Evolutionary conservation across 2,888 invertebrate species (phyloP).

Genomic region (Mayetiola destructor): DNA sequence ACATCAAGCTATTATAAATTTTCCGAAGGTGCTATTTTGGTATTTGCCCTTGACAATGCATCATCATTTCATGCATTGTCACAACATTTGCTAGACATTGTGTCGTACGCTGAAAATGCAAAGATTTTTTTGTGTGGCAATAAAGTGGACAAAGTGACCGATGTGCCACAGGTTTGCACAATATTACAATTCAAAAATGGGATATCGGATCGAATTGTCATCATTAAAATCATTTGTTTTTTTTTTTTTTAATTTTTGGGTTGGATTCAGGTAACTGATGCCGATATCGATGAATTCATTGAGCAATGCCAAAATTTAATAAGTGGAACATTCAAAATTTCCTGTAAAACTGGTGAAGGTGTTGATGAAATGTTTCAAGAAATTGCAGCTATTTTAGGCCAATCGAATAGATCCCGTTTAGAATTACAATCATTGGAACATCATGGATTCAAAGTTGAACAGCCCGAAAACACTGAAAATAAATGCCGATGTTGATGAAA

Average conservation of each 20-base stretch:
- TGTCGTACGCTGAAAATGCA: slow-evolving; percentile 86
- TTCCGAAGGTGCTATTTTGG: slow-evolving; percentile 84
- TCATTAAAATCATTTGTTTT: neutral
- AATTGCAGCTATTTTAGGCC: slow-evolving; percentile 66
- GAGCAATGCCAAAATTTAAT: slow-evolving; percentile 85
- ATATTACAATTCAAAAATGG: neutral
- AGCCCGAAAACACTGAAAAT: slow-evolving; percentile 41
- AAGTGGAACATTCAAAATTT: slow-evolving; percentile 76
- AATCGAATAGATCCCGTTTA: slow-evolving; percentile 66
- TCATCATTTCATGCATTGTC: slow-evolving; percentile 85
- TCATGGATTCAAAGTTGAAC: slow-evolving; percentile 60
- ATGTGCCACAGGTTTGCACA: slow-evolving; percentile 50
- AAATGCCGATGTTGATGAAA: slow-evolving; percentile 1
- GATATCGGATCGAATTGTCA: neutral
- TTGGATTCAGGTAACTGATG: slow-evolving; percentile 48
- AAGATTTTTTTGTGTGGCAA: slow-evolving; percentile 91
- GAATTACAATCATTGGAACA: slow-evolving; percentile 66
- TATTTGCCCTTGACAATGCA: slow-evolving; percentile 79
- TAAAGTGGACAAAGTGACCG: slow-evolving; percentile 66
- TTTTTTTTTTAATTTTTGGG: neutral
- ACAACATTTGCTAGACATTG: slow-evolving; percentile 84
- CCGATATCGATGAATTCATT: slow-evolving; percentile 79
- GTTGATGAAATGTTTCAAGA: slow-evolving; percentile 84
- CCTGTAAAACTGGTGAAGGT: slow-evolving; percentile 75
- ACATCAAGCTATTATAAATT: slow-evolving; percentile 93